Evolutionary conservation across 2,797 vertebrate genomes (phyloP), one percentile per base, ranked within the genome.

Genomic region (Ibycter americanus): DNA sequence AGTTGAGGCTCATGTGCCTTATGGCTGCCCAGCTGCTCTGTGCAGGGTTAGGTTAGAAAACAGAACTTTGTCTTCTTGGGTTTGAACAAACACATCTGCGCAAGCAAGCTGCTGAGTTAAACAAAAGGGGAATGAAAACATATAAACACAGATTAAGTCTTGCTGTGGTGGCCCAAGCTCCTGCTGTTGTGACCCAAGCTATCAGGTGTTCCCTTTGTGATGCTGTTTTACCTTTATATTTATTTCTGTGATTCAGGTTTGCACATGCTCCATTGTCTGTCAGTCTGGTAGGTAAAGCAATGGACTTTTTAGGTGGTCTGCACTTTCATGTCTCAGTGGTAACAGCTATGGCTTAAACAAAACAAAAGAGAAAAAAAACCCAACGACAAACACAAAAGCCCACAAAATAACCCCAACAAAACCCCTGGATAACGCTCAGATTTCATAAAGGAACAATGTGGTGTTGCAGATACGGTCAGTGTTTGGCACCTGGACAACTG

Each of bases 31-130:
- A 96, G 84, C 51, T 96, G 90, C 80, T 95, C 87, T 5, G 4
- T 25, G 29, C 46, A 73, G 38, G 92, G 42, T 65, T 62, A 87
- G 61, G 12, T 40, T 38, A 78, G 40, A 73, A 86, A 93, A 80
- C 78, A 88, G 44, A 85, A 44, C 74, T 94, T 15, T 54, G 27
- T 93, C 54, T 94, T 95, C 40, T 63, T 51, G 82, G 81, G 55
- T 76, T 19, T 91, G 89, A 93, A 83, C 71, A 52, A 86, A 78
- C 66, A 93, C 93, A 96, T 92, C 96, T 98, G 95, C 81, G 89
- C 63, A 54, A 79, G 55, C 61, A 96, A 93, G 83, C 83, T 97
- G 86, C 81, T 71, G n/a, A 89, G 62, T 25, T 51, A 80, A 88
- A 86, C 16, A 85, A 59, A 55, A 58, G 58, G 61, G 58, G 46